Base-by-base conservation (phyloP, 2,888 invertebrate genomes). In the Cheilosia vernalis region DNA sequence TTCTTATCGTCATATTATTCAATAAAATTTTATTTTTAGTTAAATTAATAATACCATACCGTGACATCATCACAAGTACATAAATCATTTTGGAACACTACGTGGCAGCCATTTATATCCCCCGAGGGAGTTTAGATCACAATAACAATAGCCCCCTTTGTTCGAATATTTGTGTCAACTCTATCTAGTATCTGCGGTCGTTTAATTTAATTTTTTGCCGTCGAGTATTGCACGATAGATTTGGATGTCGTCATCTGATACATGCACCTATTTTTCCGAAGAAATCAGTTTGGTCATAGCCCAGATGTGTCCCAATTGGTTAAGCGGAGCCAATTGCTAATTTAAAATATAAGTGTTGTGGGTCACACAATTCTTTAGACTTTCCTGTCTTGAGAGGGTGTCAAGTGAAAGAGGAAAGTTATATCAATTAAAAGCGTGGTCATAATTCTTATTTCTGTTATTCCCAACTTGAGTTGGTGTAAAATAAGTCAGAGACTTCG, bases 21-120 rank as follows among this genome's bases (percentile, higher is more conserved):
- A 79, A 72, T 72, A 17, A 72, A 51, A 63, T 63, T 78, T 49
- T 78, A 70, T 78, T 70, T 70, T 78, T 24, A 49, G 64, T 64
- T 51, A 47, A 73, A 79, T 73, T 61, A 73, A 73, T 80, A 73
- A 73, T 80, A 55, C 73, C 79, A 80, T 80, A 33, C n/a, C 6
- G 58, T 79, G 79, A 79, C 79, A 66, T 79, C 79, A 79, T 56
- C 61, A 40, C 30, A 44, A 19, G 27, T 10, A n/a, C 19, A 9
- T 6, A n/a, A 40, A 63, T 49, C 42, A 53, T n/a, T 42, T 15
- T 13, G 30, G n/a, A 44, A 33, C 67, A 55, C 21, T 19, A n/a
- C 40, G 58, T 37, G 51, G 49, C 24, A 33, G 21, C 10, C 21
- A 9, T 58, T 60, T 15, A 6, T 74, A 9, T 37, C 13, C 13